Evolutionary conservation across 2,888 invertebrate genomes (phyloP).

Genomic region (Carcina quercana): DNA sequence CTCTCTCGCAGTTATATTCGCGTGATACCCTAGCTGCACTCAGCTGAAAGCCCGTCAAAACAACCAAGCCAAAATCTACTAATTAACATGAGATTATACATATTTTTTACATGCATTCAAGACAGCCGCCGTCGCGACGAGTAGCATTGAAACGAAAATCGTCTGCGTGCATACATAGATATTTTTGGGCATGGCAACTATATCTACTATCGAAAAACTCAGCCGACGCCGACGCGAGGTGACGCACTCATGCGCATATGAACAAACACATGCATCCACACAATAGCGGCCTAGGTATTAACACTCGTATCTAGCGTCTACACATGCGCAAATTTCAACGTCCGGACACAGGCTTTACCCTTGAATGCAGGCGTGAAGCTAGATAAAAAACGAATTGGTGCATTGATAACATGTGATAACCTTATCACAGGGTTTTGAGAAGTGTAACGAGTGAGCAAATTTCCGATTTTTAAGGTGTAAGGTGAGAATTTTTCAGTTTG

Average conservation of each 20-base stretch:
- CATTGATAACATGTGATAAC: conserved; percentile 66
- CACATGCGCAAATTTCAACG: conserved; percentile 40
- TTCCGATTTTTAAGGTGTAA: too few species aligned
- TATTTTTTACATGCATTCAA: too few species aligned
- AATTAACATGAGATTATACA: too few species aligned
- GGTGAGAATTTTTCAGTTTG: background rate
- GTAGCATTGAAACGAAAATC: conserved; percentile 55
- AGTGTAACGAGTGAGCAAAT: too few species aligned
- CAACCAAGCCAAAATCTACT: too few species aligned
- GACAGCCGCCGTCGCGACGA: conserved; percentile 26
- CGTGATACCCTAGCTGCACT: too few species aligned
- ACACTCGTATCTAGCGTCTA: conserved; percentile 24
- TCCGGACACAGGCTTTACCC: conserved; percentile 64
- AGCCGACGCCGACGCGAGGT: conserved; percentile 40
- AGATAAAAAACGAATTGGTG: conserved; percentile 58
- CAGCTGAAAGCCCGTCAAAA: too few species aligned
- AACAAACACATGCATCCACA: conserved; percentile 38
- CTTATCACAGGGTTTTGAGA: conserved; percentile 42
- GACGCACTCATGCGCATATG: conserved; percentile 45
- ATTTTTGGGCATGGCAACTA: conserved; percentile 71
- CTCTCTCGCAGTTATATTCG: too few species aligned
- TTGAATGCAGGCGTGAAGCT: conserved; percentile 64
- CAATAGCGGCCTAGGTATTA: conserved; percentile 50
- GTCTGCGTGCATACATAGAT: conserved; percentile 41
- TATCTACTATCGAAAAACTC: conserved; percentile 64